A percentile compares a stretch with the other conserved stretches of the same genome.
phyloP scores from a whole-genome alignment of 1,140 invertebrate genomes.

The Drosophila prosaltans region DNA sequence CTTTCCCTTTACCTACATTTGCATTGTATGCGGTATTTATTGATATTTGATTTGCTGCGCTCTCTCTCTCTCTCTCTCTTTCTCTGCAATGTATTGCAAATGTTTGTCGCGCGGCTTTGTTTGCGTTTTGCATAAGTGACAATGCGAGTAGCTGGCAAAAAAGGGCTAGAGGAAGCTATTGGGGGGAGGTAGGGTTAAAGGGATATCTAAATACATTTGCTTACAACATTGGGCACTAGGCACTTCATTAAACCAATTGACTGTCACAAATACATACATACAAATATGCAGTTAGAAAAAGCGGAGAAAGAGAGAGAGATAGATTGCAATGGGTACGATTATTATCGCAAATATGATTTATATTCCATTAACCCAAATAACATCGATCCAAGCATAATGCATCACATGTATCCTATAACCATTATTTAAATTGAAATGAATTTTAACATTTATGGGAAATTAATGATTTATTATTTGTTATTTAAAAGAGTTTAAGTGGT shows the following conservation, averaged over 20 bases:
- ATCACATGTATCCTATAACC: too few relatives aligned
- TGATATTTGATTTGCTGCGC: conserved; percentile 73
- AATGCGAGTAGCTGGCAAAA: conserved; percentile 12
- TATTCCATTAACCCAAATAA: not conserved
- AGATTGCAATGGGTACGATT: not conserved
- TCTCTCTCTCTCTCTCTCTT: not conserved
- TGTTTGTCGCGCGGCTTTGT: conserved; percentile 75
- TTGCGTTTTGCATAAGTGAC: conserved; percentile 73
- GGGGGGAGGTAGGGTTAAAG: conserved; percentile 3
- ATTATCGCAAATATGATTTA: conserved; percentile 7
- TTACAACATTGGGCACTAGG: conserved; percentile 9
- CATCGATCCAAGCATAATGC: too few relatives aligned
- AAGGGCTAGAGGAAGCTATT: not conserved
- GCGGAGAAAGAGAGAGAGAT: not conserved
- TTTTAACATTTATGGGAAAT: too few relatives aligned
- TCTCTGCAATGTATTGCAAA: conserved; percentile 56
- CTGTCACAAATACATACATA: conserved; percentile 7
- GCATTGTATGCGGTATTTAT: conserved; percentile 73
- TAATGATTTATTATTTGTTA: too few relatives aligned
- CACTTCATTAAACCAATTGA: conserved; percentile 60
- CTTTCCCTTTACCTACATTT: conserved; percentile 26
- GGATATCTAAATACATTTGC: conserved; percentile 11
- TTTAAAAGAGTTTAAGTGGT: too few relatives aligned
- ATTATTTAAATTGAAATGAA: not conserved
- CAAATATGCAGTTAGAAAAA: not conserved